Conservation (phyloP, 2,888 invertebrate species). For the Liopterus haemorrhoidalis region DNA sequence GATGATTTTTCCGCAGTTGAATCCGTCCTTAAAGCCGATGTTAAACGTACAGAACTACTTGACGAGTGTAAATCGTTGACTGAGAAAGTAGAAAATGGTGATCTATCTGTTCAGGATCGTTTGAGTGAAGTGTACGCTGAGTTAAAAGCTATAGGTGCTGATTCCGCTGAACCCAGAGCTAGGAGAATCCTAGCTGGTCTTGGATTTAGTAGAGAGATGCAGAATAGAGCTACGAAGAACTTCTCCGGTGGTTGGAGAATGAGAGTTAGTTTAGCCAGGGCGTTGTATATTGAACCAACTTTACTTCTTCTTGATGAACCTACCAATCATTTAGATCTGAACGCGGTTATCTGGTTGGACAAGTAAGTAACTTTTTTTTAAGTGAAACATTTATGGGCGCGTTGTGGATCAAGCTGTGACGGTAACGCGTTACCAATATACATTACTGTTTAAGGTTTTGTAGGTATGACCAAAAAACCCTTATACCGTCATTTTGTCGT, state of each 20-base stretch:
- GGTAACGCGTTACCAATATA: too few species aligned
- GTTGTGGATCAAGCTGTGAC: too few species aligned
- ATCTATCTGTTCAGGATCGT: constrained; percentile 65
- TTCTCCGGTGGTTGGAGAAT: constrained; percentile 98
- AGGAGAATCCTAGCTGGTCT: constrained; percentile 94
- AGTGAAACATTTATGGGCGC: too few species aligned
- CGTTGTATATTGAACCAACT: constrained; percentile 94
- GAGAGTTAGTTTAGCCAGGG: constrained; percentile 95
- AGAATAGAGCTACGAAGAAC: constrained; percentile 82
- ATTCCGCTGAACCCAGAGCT: constrained; percentile 95
- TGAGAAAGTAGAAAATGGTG: constrained; percentile 63
- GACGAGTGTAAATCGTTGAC: constrained; percentile 80
- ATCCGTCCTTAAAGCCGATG: constrained; percentile 88
- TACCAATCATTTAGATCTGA: constrained; percentile 97
- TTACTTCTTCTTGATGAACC: constrained; percentile 97
- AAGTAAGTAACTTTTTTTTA: constrained; percentile 59
- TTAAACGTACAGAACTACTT: constrained; percentile 74
- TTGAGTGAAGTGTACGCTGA: constrained; percentile 92
- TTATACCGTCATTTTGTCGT: too few species aligned
- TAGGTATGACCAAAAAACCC: too few species aligned
- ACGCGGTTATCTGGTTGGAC: constrained; percentile 99
- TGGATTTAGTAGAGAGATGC: constrained; percentile 86
- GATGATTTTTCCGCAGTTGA: constrained; percentile 91
- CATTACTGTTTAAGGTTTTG: too few species aligned
- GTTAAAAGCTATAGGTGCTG: constrained; percentile 92